Base-by-base conservation (phyloP, 2,888 invertebrate genomes). In the Eupeodes luniger region DNA sequence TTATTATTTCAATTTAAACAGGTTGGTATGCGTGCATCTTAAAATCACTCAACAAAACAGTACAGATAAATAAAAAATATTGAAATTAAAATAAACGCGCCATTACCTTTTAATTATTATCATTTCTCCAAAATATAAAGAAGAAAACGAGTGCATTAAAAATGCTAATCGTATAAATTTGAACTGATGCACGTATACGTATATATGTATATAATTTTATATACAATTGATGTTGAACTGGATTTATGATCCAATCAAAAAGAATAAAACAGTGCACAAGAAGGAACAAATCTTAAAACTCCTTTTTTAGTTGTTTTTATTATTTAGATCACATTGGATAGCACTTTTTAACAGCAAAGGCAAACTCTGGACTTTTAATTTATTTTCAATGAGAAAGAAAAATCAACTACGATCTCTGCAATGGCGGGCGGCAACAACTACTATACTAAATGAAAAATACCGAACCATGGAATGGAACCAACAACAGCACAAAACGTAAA, bases 401-500 rank as follows among this genome's bases (percentile, higher is more conserved):
- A 80, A 77, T 72, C 64, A 59, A 83, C 66, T 76, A 53, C 51
- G 70, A 57, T 34, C 75, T 64, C 76, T 83, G 55, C 62, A 84
- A 84, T 74, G 80, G 76, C 80, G 83, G 74, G 53, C 62, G 84
- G 84, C 87, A 77, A 80, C 87, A 78, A 87, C 82, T 51, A 62
- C n/a, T n/a, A n/a, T n/a, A 69, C 16, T 14, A 40, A 51, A 62
- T n/a, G 62, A 62, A 61, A 5, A 76, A 76, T 55, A 57, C 53
- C 27, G 75, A 79, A 69, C n/a, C 49, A 66, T 49, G 66, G 53
- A 53, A 53, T 12, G 27, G 51, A 69, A 53, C 40, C 40, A 53
- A 69, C 36, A 36, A 36, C 51, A 53, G 11, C 69, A 55, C 16
- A 27, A 61, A 61, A 16, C 36, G 34, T 27, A 27, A 34, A 40